Conservation (phyloP, 2,797 vertebrate species). For the Oceanodroma leucorhoa region DNA sequence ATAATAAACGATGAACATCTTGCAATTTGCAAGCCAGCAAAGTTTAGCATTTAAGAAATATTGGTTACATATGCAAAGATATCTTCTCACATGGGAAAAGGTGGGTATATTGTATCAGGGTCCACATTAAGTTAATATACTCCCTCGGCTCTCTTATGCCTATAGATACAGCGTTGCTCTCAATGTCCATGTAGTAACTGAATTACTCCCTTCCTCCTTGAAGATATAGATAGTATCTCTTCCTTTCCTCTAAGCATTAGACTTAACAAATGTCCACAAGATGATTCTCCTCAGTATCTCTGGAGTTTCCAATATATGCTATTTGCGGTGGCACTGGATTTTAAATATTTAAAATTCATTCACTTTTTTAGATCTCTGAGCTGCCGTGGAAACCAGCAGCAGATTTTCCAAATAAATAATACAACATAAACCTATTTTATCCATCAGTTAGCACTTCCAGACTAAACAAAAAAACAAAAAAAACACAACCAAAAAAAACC, state of each 20-base stretch:
- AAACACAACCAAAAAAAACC: neutral
- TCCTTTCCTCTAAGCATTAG: neutral
- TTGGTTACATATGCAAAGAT: slow-evolving; percentile 27
- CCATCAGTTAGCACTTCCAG: neutral
- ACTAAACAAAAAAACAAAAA: neutral
- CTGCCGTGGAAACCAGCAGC: neutral
- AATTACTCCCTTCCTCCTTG: neutral
- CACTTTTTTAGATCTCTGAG: slow-evolving; percentile 30
- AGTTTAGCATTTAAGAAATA: slow-evolving; percentile 49
- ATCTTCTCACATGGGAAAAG: neutral
- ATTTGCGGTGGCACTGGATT: neutral
- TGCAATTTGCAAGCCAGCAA: slow-evolving; percentile 10
- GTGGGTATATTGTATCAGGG: neutral
- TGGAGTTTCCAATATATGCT: neutral
- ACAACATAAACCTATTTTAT: neutral
- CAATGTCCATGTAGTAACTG: neutral
- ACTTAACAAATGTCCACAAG: neutral
- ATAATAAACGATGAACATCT: slow-evolving; percentile 42
- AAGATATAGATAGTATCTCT: neutral
- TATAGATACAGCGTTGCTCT: neutral
- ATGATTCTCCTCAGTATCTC: neutral
- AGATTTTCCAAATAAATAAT: slow-evolving; percentile 52
- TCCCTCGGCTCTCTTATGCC: neutral
- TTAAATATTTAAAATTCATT: slow-evolving; percentile 52
- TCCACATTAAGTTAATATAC: neutral